These are phyloP conservation scores for Aleiodes leptofemur DNA, from an alignment of 2,888 invertebrate species.

Conservation along the genomic window DNA sequence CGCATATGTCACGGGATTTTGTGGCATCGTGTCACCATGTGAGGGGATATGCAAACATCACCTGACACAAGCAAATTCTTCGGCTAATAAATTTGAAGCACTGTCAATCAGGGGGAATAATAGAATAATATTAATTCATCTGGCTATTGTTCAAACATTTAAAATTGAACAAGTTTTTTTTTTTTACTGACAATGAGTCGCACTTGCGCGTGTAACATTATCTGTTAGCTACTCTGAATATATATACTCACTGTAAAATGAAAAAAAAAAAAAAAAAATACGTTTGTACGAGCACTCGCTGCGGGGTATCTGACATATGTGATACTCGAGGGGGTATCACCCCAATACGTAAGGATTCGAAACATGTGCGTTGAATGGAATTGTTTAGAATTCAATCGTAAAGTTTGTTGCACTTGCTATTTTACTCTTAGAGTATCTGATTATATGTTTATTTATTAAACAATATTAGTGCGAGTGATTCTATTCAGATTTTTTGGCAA, in stretches of 20 bases:
- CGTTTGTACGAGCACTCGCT: conserved; percentile 24
- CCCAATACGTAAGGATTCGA: conserved; percentile 59
- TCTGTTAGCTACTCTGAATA: conserved; percentile 59
- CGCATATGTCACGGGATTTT: conserved; percentile 55
- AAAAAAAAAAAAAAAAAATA: conserved; percentile 2
- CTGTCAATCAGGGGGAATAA: neutral
- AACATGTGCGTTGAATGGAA: conserved; percentile 67
- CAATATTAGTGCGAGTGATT: neutral
- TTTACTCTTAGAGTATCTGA: conserved; percentile 16
- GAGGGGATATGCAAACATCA: neutral
- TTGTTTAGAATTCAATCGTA: conserved; percentile 65
- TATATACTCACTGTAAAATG: conserved; percentile 41
- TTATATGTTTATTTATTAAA: conserved; percentile 13
- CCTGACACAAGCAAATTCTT: neutral
- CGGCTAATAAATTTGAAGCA: neutral
- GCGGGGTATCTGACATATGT: conserved; percentile 68
- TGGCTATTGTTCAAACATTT: conserved; percentile 49
- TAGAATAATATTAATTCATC: conserved; percentile 1
- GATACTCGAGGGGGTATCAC: conserved; percentile 66
- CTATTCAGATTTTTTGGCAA: too few species aligned
- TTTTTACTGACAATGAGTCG: conserved; percentile 57
- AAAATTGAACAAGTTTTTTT: conserved; percentile 59
- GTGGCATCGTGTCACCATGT: conserved; percentile 46
- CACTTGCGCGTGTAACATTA: conserved; percentile 67
- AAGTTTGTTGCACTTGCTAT: conserved; percentile 66